Evolutionary conservation across 2,797 vertebrate genomes (phyloP).

Genomic region (Toxotes lorentzi): DNA sequence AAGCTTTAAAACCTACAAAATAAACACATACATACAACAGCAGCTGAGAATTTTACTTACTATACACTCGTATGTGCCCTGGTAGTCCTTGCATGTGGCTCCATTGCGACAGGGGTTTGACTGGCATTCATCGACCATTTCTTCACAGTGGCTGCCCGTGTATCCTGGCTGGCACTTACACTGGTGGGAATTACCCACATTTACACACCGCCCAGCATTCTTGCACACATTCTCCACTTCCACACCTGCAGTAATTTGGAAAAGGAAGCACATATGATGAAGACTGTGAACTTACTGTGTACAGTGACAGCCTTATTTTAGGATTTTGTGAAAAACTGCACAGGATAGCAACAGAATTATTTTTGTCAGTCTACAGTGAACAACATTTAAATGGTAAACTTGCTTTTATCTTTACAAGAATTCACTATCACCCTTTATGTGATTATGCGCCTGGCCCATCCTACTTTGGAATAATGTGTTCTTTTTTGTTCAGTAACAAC

Average conservation of each 20-base stretch:
- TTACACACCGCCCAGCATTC: conserved; percentile 87
- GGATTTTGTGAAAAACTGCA: not conserved
- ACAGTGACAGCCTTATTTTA: not conserved
- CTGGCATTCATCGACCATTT: conserved; percentile 89
- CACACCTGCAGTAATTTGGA: conserved; percentile 77
- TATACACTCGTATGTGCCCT: conserved; percentile 90
- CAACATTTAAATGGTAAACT: not conserved
- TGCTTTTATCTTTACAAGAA: not conserved
- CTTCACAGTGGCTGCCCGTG: conserved; percentile 92
- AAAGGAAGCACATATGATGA: not conserved
- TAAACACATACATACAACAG: not conserved
- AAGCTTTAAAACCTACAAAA: not conserved
- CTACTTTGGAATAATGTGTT: not conserved
- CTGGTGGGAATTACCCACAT: conserved; percentile 86
- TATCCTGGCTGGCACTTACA: conserved; percentile 92
- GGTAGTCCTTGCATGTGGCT: conserved; percentile 91
- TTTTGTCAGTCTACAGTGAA: too few relatives aligned
- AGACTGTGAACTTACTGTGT: not conserved
- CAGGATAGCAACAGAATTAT: not conserved
- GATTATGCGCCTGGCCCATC: not conserved
- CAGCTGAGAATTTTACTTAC: conserved; percentile 75
- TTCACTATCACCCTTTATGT: not conserved
- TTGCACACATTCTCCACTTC: conserved; percentile 87
- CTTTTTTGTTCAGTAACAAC: not conserved
- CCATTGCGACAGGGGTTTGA: conserved; percentile 94